Evolutionary conservation across 1,140 invertebrate species (phyloP), one percentile per base, ranked within the genome.

Genomic region (Bombyx mandarina): DNA sequence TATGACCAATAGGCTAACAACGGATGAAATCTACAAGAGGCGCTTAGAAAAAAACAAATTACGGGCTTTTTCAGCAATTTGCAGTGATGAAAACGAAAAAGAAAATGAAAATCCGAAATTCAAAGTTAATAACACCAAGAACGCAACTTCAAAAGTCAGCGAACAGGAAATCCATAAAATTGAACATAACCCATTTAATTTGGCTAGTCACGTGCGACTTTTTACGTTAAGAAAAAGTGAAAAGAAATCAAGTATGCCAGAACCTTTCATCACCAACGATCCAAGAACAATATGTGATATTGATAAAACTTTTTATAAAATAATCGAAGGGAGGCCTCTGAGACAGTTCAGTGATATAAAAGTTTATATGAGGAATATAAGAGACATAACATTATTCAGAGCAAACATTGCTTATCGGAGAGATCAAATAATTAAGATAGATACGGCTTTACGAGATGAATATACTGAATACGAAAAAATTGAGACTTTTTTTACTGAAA

Each of bases 371-470:
- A 59, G 44, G 26, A 52, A 66, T 47, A 54, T 73, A 44, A 60
- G 68, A 43, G 63, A 69, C 44, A 66, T 69, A 45, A 59, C 54
- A 7, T 49, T 71, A 22, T 59, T 54, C 45, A 61, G 54, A 62
- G 63, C 68, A 7, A 63, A 73, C 45, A 43, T 61, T 43, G 61
- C 59, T 8, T 71, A 65, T 63, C 46, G 65, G 8, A 63, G 54
- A 18, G 68, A 73, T 42, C 50, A 67, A 67, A 65, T 73, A 8
- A 51, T 73, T 47, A 62, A 64, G 56, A 63, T 71, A 7, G 61
- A 65, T 43, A 57, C 54, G 8, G 8, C 48, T 10, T 45, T 26
- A 18, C 3, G 18, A 7, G 48, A 52, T 43, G 71, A 73, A 63
- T 26, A 45, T 9, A n/a, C 48, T 1, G 47, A 63, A 47, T 68